Evolutionary conservation across 2,797 vertebrate genomes (phyloP), one percentile per base, ranked within the genome.

Genomic region (Balearica regulorum): DNA sequence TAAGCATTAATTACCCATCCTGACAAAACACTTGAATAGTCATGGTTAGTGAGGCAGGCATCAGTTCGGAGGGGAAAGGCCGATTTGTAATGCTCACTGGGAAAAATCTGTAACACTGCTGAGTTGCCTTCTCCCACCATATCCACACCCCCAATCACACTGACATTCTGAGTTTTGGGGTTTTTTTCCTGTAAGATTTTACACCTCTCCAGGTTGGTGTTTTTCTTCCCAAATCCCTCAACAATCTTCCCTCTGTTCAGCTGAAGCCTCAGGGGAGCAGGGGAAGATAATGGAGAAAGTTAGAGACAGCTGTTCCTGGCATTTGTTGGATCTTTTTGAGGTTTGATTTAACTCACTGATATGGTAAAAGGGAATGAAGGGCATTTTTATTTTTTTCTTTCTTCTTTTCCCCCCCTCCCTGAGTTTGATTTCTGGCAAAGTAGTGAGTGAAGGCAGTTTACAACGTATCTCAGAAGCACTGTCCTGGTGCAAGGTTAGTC

Each of bases 401-500:
- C 7, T 29, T 41, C 5, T 11, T 11, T 2, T 1, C 13, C 39
- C 19, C 17, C 10, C 6, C 1, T 5, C 39, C 8, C n/a, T 6
- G 3, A 7, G 5, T 60, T 73, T 41, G 9, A 8, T 54, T 60
- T 37, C 64, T 53, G 16, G 37, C 44, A 72, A 58, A 54, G 28
- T 6, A 65, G 12, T 22, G 46, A 49, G 44, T 49, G 46, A 68
- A 49, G 17, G 44, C n/a, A 49, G 46, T 68, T 49, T 68, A 68
- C 25, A 35, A 68, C 33, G 28, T 1, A 0, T 4, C 6, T n/a
- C 11, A 13, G 64, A 46, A 66, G 33, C 64, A 66, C 44, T 35
- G 4, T 49, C 17, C n/a, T 20, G 13, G 46, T 37, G n/a, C 25
- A 35, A 68, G n/a, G 9, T 35, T 35, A 68, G n/a, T 28, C 11